These are phyloP conservation scores for Periophthalmus modestus DNA, from an alignment of 2,113 vertebrate species.

Conservation along the genomic window DNA sequence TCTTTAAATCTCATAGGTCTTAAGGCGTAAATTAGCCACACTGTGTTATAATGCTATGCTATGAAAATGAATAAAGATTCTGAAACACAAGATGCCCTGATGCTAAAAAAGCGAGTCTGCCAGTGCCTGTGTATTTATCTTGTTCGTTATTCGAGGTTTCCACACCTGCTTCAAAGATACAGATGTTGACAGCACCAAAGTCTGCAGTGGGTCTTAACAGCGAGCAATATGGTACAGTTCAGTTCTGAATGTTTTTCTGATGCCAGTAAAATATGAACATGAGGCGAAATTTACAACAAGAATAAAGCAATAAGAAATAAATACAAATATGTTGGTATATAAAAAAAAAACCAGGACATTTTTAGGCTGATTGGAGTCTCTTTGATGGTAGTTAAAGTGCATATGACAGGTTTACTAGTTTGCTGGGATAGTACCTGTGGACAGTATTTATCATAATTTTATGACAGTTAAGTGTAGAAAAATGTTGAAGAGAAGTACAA, in stretches of 20 bases:
- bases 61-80: constrained; percentile 41
- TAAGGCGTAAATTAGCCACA: constrained; percentile 70
- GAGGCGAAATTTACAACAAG: not conserved
- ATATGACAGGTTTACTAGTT: too few relatives aligned
- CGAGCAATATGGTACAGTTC: constrained; percentile 7
- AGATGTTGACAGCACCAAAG: constrained; percentile 74
- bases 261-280: not conserved
- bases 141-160: constrained; percentile 60
- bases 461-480: too few relatives aligned
- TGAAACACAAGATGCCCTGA: constrained; percentile 40
- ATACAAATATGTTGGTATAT: too few relatives aligned
- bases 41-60: constrained; percentile 52
- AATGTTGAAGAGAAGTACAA: too few relatives aligned
- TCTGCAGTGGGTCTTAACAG: constrained; percentile 9
- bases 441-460: too few relatives aligned
- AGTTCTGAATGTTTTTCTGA: not conserved
- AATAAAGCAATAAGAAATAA: too few relatives aligned
- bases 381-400: too few relatives aligned
- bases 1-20: constrained; percentile 50
- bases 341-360: too few relatives aligned
- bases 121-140: constrained; percentile 62
- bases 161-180: constrained; percentile 63
- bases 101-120: constrained; percentile 37
- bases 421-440: too few relatives aligned
- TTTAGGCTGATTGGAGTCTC: too few relatives aligned